Evolutionary conservation across 2,888 invertebrate genomes (phyloP), one percentile per base, ranked within the genome.

Genomic region (Vesta saturnalis): DNA sequence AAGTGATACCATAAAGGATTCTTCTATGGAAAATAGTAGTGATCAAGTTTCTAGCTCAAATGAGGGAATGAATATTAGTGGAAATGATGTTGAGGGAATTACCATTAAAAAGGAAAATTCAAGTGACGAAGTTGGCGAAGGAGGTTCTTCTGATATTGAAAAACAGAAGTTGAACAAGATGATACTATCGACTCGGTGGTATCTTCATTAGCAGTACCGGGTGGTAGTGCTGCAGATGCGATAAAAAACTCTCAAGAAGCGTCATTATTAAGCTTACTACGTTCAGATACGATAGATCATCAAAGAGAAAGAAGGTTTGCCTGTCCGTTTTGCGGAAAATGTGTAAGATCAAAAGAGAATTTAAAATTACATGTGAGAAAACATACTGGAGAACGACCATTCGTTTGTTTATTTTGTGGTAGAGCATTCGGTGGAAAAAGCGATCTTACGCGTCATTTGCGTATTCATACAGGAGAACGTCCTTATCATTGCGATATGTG

Each of bases 401-500:
- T 95, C 82, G 95, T 94, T 64, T 95, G 95, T 77, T 86, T 95
- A 71, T 95, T 95, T 83, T 95, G 95, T 82, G 94, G 94, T 0
- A 87, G 94, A 21, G 94, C 94, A 18, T 95, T 95, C 79, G 94
- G 95, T 2, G 94, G 94, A 21, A 95, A 95, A 83, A 94, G 94
- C 80, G 94, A 95, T 81, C 85, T 95, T 76, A 95, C 94, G 15
- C 90, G 94, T 22, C 95, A 95, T 82, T 86, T 95, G 72, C 89
- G 95, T 73, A 95, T 95, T 73, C 95, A 95, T 83, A 95, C 95
- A 10, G 95, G 95, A 43, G 95, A 95, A 84, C 86, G 95, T 70
- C 95, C 95, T 30, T 95, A 95, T 84, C 94, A 94, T 83, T 95
- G 95, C 85, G 94, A 95, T 84, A 94, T 94, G 83, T 95, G 95